These are phyloP conservation scores for Choristoneura fumiferana DNA, from an alignment of 1,140 invertebrate species.

Conservation along the genomic window DNA sequence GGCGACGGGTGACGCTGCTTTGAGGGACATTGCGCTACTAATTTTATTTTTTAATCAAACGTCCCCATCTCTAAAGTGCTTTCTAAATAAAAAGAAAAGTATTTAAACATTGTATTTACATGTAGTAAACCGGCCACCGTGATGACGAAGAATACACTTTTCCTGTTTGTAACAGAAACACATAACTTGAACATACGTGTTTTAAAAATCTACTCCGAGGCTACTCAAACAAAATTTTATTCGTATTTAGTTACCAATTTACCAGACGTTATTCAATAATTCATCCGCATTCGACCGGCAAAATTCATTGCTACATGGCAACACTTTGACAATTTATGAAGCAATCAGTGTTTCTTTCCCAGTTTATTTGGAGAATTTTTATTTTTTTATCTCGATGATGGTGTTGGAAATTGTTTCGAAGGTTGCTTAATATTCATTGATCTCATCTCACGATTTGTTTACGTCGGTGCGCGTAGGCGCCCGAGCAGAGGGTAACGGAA, in stretches of 20 bases:
- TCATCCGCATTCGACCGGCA: constrained; percentile 42
- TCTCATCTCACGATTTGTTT: constrained; percentile 69
- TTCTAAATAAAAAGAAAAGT: no score
- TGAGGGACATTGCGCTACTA: constrained; percentile 10
- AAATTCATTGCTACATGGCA: constrained; percentile 47
- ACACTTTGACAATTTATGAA: constrained; percentile 69
- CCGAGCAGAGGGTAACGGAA: constrained; percentile 43
- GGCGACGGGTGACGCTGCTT: not conserved
- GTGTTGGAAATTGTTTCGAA: constrained; percentile 58
- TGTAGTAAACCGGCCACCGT: no score
- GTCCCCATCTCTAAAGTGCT: constrained; percentile 15
- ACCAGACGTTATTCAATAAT: constrained; percentile 57
- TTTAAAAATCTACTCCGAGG: no score
- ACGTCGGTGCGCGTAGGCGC: constrained; percentile 61
- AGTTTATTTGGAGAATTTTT: constrained; percentile 56
- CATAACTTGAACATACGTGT: no score
- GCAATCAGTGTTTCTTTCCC: constrained; percentile 61
- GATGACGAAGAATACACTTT: no score
- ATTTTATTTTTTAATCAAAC: constrained; percentile 19
- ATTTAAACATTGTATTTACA: no score
- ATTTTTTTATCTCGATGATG: constrained; percentile 57
- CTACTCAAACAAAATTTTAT: constrained; percentile 22
- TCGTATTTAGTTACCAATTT: constrained; percentile 64
- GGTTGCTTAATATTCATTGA: constrained; percentile 73
- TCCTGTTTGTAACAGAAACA: no score